These are phyloP conservation scores for Prionailurus bengalensis DNA, from an alignment of 2,113 vertebrate genomes.

Conservation along the genomic window DNA sequence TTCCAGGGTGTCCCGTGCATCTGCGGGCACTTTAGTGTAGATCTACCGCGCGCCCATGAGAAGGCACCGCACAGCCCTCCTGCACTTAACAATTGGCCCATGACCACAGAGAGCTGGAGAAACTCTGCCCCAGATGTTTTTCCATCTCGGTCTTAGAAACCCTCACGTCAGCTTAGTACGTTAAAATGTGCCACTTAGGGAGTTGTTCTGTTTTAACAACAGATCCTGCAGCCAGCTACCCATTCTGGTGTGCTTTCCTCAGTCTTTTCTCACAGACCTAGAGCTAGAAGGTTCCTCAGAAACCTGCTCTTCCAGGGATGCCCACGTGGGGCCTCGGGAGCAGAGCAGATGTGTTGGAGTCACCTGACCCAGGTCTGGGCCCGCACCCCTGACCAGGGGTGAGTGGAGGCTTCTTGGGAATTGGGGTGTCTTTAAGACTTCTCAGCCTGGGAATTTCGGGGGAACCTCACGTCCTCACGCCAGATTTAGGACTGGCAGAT, in stretches of 20 bases:
- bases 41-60: fast-evolving
- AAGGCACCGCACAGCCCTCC: not conserved
- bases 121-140: no score
- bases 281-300: not conserved
- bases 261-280: no score
- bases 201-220: not conserved
- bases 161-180: no score
- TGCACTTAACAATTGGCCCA: not conserved
- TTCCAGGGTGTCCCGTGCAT: not conserved
- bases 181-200: no score
- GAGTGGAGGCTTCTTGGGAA: no score
- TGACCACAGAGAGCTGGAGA: no score
- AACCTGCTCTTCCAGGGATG: not conserved
- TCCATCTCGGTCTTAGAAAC: no score
- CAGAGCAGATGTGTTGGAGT: not conserved
- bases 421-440: not conserved
- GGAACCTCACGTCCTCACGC: not conserved
- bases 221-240: not conserved
- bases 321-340: not conserved
- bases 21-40: fast-evolving
- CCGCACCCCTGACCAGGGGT: no score
- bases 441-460: not conserved
- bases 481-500: not conserved
- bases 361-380: not conserved
- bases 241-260: fast-evolving